Conservation (phyloP, 2,797 vertebrate species). For the Poecile montanus region DNA sequence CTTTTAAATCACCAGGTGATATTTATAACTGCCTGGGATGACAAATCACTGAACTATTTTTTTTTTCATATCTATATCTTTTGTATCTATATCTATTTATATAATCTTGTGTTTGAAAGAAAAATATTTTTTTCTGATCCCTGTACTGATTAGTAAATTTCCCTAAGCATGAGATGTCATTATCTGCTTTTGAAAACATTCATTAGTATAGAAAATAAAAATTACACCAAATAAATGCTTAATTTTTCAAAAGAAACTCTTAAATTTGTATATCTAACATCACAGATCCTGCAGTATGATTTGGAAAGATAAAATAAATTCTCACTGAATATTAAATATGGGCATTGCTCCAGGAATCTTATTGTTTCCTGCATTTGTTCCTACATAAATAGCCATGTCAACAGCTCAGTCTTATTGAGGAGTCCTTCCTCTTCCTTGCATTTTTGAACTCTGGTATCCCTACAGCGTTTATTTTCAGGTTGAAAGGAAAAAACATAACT, state of each 20-base stretch:
- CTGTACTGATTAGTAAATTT: neutral
- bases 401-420: neutral
- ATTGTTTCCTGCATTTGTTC: neutral
- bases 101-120: neutral
- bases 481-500: neutral
- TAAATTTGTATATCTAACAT: neutral
- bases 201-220: neutral
- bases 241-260: neutral
- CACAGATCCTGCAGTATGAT: neutral
- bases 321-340: neutral
- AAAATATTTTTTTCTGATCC: neutral
- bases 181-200: neutral
- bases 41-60: neutral
- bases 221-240: neutral
- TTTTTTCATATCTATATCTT: neutral
- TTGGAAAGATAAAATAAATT: neutral
- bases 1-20: neutral
- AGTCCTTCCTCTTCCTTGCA: neutral
- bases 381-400: neutral
- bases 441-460: neutral
- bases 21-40: neutral
- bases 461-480: neutral
- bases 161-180: neutral
- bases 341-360: neutral
- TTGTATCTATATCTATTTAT: neutral